Conservation (phyloP, 2,113 vertebrate species). For the Hemibagrus wyckioides region DNA sequence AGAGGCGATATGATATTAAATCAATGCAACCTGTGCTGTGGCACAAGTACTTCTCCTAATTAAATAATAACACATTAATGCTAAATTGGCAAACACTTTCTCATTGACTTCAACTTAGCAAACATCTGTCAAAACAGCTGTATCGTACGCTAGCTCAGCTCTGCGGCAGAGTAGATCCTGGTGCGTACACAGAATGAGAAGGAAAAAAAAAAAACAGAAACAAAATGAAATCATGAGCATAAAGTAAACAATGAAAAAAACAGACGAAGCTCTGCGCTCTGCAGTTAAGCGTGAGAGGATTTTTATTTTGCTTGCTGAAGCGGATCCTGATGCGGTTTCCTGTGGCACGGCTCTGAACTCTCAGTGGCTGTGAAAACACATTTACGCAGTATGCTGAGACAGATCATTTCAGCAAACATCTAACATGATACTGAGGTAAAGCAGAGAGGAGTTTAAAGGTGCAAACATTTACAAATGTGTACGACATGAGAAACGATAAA, state of each 20-base stretch:
- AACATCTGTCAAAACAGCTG: constrained; percentile 42
- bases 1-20: constrained; percentile 38
- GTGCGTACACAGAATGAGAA: not conserved
- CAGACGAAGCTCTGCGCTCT: not conserved
- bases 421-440: not conserved
- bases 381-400: not conserved
- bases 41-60: constrained; percentile 27
- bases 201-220: not conserved
- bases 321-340: constrained; percentile 15
- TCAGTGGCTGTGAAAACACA: not conserved
- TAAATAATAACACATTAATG: constrained; percentile 36
- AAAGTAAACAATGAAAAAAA: not conserved
- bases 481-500: not conserved
- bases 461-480: not conserved
- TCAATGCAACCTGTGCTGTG: constrained; percentile 32
- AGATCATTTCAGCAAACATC: constrained; percentile 6
- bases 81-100: constrained; percentile 14
- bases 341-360: not conserved
- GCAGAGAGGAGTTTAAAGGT: not conserved
- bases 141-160: not conserved
- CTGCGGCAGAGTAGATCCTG: not conserved
- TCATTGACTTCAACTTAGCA: constrained; percentile 19
- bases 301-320: constrained; percentile 23
- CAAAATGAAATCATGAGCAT: not conserved
- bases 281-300: not conserved